Conservation (phyloP, 2,113 vertebrate genomes). For the Psilopsiagon aurifrons region DNA sequence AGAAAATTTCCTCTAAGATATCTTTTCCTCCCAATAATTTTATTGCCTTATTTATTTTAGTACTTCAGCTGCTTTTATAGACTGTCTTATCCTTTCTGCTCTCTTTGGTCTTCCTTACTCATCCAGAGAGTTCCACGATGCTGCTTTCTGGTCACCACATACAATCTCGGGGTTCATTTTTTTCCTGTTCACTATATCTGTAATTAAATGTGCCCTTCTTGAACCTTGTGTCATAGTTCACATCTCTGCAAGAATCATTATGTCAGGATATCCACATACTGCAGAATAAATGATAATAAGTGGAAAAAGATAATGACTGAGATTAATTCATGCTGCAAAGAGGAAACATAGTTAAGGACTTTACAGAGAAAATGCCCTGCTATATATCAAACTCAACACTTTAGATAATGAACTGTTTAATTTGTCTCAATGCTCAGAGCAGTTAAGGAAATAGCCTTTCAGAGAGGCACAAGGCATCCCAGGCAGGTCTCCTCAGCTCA, state of each 20-base stretch:
- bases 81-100: neutral
- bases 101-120: neutral
- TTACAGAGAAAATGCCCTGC: neutral
- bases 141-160: neutral
- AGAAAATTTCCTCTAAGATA: neutral
- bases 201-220: neutral
- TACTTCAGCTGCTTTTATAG: neutral
- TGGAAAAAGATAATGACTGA: neutral
- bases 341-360: neutral
- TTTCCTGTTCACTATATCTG: neutral
- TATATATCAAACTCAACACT: neutral
- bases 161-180: neutral
- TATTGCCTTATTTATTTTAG: slow-evolving; percentile 4
- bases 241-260: neutral
- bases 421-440: neutral
- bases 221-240: neutral
- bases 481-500: neutral
- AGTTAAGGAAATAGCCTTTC: neutral
- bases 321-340: neutral
- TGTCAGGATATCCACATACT: neutral
- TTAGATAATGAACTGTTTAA: neutral
- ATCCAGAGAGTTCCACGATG: neutral
- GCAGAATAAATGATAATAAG: neutral
- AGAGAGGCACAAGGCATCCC: neutral
- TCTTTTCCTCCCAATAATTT: neutral